Base-by-base conservation (phyloP, 2,797 vertebrate species). In the Eurystomus glaucurus region DNA sequence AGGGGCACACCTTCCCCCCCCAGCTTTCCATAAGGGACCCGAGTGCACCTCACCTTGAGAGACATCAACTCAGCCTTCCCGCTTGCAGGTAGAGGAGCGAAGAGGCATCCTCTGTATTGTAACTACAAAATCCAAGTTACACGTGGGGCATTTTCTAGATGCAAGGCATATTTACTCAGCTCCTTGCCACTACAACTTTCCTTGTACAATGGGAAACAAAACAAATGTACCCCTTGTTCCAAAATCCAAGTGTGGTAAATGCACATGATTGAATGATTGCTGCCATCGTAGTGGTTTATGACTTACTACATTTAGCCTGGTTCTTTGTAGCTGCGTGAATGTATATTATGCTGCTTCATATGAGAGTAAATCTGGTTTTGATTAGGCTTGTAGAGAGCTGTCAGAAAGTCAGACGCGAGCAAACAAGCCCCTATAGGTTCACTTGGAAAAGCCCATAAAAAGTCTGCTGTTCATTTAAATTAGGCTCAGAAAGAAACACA, bases 371-470 rank as follows among this genome's bases (percentile, higher is more conserved):
- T 96, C 98, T 98, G 98, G 95, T 97, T 96, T 96, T 97, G 95
- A 98, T 98, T 98, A 98, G 68, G 69, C 55, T 55, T 57, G 82
- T 71, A 85, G 95, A 69, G 61, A 97, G 95, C 92, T 92, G 92
- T 95, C 95, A 95, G 96, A 97, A 96, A 97, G 69, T 94, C 85
- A 78, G 95, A 92, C 90, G 84, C 9, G 1, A 94, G 81, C 83
- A 97, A 97, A 96, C 94, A 96, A 97, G 93, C 86, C 96, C 96
- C 97, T 94, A 92, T 94, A 97, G 97, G 93, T 97, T 97, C 93
- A 70, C 35, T 51, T 92, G 77, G 84, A 93, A 95, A 94, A 97
- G 70, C 84, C 89, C 48, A 60, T 97, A 97, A 98, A 97, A 96
- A 86, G 97, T 96, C 97, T 97, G 91, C 86, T 88, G n/a, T 58